These are phyloP conservation scores for Xiphias gladius DNA, from an alignment of 2,113 vertebrate species.

Conservation along the genomic window DNA sequence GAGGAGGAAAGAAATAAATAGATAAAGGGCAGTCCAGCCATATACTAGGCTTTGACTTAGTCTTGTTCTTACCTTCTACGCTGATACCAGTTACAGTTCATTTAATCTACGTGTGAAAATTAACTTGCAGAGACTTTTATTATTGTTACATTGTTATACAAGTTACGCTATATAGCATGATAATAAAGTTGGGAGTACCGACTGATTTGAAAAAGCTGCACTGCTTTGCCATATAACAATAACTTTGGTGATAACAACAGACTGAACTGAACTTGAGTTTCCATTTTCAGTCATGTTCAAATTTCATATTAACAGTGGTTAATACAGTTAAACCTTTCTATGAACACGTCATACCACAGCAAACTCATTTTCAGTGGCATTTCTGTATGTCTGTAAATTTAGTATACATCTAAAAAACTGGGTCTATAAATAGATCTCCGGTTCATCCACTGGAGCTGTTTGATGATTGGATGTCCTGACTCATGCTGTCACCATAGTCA, in stretches of 20 bases:
- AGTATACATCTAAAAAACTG: slow-evolving; percentile 2
- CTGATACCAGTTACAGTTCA: neutral
- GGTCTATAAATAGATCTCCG: slow-evolving; percentile 30
- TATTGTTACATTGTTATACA: too few species aligned
- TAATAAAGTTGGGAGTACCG: neutral
- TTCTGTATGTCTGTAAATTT: neutral
- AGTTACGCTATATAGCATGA: too few species aligned
- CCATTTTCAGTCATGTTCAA: neutral
- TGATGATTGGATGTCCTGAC: slow-evolving; percentile 13
- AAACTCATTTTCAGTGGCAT: neutral
- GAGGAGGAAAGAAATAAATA: too few species aligned
- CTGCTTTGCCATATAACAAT: neutral
- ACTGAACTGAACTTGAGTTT: neutral
- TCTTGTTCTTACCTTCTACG: neutral
- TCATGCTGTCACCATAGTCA: slow-evolving; percentile 1
- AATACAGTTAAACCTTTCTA: neutral
- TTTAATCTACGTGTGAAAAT: neutral
- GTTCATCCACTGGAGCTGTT: neutral
- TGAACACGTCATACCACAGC: neutral
- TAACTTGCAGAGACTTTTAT: neutral
- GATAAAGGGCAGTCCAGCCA: too few species aligned
- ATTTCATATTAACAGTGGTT: neutral
- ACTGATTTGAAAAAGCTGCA: neutral
- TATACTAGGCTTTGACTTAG: neutral
- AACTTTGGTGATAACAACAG: neutral